phyloP scores from a whole-genome alignment of 2,113 vertebrate genomes.

The Bufo gargarizans region DNA sequence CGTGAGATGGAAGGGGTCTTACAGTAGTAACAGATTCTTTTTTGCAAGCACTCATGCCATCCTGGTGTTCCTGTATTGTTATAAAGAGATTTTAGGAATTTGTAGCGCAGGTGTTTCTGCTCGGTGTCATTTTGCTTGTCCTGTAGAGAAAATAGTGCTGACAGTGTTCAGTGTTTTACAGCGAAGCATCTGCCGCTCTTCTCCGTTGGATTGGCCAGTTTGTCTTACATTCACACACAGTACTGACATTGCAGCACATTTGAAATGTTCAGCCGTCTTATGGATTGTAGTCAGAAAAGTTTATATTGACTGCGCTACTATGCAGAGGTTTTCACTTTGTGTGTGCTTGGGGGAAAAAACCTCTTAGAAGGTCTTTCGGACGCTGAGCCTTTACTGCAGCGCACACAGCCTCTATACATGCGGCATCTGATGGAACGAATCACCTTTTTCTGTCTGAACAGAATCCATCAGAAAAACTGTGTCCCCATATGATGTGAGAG shows the following conservation, averaged over 20 bases:
- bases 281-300: not conserved
- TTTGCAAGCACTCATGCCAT: too few relatives aligned
- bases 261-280: conserved; percentile 33
- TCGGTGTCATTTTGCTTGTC: not conserved
- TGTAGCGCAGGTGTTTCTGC: not conserved
- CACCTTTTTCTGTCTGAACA: too few relatives aligned
- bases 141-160: conserved; percentile 17
- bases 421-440: too few relatives aligned
- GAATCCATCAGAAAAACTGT: too few relatives aligned
- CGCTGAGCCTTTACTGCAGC: not conserved
- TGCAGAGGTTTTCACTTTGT: not conserved
- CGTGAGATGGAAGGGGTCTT: too few relatives aligned
- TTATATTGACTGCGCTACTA: not conserved
- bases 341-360: not conserved
- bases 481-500: too few relatives aligned
- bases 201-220: not conserved
- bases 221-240: not conserved
- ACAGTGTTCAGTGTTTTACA: conserved; percentile 13
- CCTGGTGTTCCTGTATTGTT: too few relatives aligned
- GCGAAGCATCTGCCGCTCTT: not conserved
- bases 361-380: not conserved
- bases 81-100: too few relatives aligned
- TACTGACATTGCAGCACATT: conserved; percentile 7
- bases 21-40: too few relatives aligned
- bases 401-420: too few relatives aligned